These are phyloP conservation scores for Aphyosemion australe DNA, from an alignment of 2,113 vertebrate species.

Conservation along the genomic window DNA sequence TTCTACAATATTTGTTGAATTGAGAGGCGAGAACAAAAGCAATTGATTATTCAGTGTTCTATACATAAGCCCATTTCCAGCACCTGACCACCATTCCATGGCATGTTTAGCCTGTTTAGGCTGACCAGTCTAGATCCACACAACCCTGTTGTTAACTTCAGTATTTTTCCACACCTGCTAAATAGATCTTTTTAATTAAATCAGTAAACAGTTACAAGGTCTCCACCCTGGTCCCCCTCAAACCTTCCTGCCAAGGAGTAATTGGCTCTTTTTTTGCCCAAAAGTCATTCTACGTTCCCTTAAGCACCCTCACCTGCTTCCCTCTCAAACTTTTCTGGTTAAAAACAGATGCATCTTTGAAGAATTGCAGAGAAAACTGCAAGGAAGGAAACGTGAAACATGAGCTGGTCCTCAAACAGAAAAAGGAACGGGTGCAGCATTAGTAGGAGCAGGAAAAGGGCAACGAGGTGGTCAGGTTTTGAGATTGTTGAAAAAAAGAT, in stretches of 20 bases:
- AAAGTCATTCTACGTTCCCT: neutral
- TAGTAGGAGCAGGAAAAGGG: constrained; percentile 45
- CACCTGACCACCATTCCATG: neutral
- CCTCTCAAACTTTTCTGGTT: constrained; percentile 16
- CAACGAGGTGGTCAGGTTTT: constrained; percentile 41
- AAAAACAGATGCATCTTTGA: constrained; percentile 65
- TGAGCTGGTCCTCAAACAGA: constrained; percentile 36
- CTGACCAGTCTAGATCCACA: constrained; percentile 3
- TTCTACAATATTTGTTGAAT: constrained; percentile 53
- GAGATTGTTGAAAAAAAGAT: constrained; percentile 56
- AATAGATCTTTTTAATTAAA: constrained; percentile 47
- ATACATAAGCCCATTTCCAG: constrained; percentile 32
- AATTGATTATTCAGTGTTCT: constrained; percentile 58
- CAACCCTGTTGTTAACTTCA: constrained; percentile 30
- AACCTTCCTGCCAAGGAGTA: constrained; percentile 27
- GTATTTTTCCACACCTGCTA: neutral
- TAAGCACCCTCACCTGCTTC: constrained; percentile 2
- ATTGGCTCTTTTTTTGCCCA: constrained; percentile 8
- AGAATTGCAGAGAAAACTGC: constrained; percentile 30
- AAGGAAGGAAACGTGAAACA: constrained; percentile 45
- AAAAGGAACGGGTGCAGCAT: constrained; percentile 35
- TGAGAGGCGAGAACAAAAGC: constrained; percentile 55
- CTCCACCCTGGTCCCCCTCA: neutral
- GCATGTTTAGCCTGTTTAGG: constrained; percentile 20
- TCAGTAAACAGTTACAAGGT: constrained; percentile 15